Percentiles rank a stretch among this genome's conserved stretches.
These are phyloP conservation scores for Pogonognathellus flavescens DNA, from an alignment of 1,140 invertebrate species.

Conservation along the genomic window DNA sequence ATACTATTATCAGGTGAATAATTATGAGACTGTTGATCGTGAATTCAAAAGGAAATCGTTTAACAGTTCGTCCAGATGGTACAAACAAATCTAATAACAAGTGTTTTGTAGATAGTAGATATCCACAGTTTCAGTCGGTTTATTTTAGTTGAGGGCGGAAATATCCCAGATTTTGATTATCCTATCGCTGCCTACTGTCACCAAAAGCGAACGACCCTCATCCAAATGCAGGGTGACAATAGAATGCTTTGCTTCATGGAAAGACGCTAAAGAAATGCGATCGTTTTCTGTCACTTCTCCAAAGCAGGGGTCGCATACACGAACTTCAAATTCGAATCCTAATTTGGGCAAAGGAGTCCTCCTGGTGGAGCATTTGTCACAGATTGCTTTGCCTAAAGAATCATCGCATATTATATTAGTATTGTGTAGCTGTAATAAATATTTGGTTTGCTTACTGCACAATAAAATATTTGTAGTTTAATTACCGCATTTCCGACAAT, in stretches of 20 bases:
- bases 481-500: conserved; percentile 76
- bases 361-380: conserved; percentile 90
- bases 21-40: too few species aligned
- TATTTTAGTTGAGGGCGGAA: conserved; percentile 68
- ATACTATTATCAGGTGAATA: too few species aligned
- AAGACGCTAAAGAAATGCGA: conserved; percentile 89
- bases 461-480: not conserved
- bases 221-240: conserved; percentile 91
- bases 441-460: not conserved
- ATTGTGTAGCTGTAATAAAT: too few species aligned
- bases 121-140: conserved; percentile 31
- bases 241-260: conserved; percentile 94
- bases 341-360: conserved; percentile 91
- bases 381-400: conserved; percentile 92
- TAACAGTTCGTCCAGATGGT: conserved; percentile 4
- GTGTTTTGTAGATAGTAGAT: not conserved
- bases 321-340: conserved; percentile 98
- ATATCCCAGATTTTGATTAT: conserved; percentile 92
- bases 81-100: conserved; percentile 29
- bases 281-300: conserved; percentile 86
- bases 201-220: conserved; percentile 84
- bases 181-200: conserved; percentile 89
- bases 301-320: conserved; percentile 94
- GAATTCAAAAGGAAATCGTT: conserved; percentile 4
- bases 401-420: too few species aligned